Evolutionary conservation across 2,113 vertebrate genomes (phyloP).

Genomic region (Chamaetylas fuelleborni): DNA sequence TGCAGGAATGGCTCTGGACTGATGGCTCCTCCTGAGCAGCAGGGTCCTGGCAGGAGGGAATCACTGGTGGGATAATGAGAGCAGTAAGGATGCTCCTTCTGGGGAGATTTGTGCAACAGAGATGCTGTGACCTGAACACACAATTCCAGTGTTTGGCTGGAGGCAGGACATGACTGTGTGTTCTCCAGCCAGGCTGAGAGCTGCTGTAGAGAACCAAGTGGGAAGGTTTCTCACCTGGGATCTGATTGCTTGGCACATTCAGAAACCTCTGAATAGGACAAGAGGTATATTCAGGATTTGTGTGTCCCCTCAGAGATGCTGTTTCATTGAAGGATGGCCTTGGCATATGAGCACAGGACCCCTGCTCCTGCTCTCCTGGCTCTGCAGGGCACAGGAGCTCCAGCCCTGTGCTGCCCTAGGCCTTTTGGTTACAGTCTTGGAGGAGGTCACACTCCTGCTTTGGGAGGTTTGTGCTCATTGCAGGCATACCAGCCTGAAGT

Average conservation of each 20-base stretch:
- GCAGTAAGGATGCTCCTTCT: neutral
- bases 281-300: neutral
- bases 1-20: neutral
- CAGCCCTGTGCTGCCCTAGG: neutral
- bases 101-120: neutral
- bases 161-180: neutral
- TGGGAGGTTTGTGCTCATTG: neutral
- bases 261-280: neutral
- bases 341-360: rapidly evolving
- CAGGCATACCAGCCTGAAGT: neutral
- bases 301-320: neutral
- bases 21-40: neutral
- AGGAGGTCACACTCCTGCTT: neutral
- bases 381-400: neutral
- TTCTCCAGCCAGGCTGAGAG: neutral
- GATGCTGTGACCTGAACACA: neutral
- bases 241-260: neutral
- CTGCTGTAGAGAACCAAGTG: neutral
- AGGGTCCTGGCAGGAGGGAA: neutral
- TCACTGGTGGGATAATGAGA: rapidly evolving
- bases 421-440: neutral
- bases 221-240: neutral
- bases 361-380: neutral
- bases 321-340: neutral
- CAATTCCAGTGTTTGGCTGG: neutral